A percentile compares a stretch with the other conserved stretches of the same genome.
Evolutionary conservation across 2,888 invertebrate species (phyloP).

Genomic region (Ceraclea dissimilis): DNA sequence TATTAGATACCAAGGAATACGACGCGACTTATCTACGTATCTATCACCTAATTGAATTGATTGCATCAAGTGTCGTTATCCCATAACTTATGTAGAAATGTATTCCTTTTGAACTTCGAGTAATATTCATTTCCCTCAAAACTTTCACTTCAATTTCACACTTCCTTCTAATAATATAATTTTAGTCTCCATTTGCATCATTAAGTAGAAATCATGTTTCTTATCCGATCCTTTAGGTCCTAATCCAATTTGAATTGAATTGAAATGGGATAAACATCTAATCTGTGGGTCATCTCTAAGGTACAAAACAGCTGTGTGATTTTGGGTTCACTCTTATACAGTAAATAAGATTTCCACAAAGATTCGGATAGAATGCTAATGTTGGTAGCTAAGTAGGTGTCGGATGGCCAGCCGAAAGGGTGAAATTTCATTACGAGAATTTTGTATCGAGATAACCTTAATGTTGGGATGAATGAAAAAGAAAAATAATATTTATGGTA

Average conservation of each 20-base stretch:
- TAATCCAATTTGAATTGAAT: constrained; percentile 16
- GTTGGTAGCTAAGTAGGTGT: not conserved
- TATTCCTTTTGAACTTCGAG: too few species aligned
- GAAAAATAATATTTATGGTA: not conserved
- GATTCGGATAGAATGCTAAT: constrained; percentile 1
- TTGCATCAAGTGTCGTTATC: too few species aligned
- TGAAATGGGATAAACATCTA: constrained; percentile 18
- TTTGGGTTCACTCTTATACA: constrained; percentile 1
- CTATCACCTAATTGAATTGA: too few species aligned
- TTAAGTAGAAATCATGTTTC: not conserved
- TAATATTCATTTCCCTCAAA: too few species aligned
- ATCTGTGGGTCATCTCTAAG: constrained; percentile 12
- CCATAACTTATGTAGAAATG: too few species aligned
- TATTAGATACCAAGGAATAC: too few species aligned
- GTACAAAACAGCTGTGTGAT: constrained; percentile 10
- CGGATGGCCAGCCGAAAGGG: not conserved
- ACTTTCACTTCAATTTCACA: too few species aligned
- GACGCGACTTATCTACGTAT: too few species aligned
- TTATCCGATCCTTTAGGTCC: not conserved
- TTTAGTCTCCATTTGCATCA: not conserved
- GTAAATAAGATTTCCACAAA: constrained; percentile 1
- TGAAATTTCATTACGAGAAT: not conserved
- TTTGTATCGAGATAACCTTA: not conserved
- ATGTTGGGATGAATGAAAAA: not conserved
- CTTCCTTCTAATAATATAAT: not conserved